Percentiles rank a stretch among this genome's conserved stretches.
phyloP scores from a whole-genome alignment of 2,888 invertebrate species.

The Lamellibrachia columna region DNA sequence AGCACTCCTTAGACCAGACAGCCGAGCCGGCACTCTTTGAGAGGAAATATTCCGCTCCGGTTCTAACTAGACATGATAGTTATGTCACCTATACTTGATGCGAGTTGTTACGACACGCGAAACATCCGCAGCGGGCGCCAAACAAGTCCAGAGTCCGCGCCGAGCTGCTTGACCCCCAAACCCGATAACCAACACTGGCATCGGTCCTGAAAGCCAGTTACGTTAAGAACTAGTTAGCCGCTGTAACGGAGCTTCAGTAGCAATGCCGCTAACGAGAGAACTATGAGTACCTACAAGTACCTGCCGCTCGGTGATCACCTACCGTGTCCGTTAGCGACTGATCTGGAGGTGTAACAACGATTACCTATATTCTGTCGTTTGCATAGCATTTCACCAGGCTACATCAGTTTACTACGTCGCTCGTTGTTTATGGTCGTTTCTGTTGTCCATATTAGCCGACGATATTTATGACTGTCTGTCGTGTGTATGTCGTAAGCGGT shows the following conservation, averaged over 20 bases:
- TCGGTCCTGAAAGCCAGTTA: not conserved
- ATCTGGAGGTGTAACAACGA: not conserved
- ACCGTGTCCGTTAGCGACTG: not conserved
- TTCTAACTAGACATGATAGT: too few relatives aligned
- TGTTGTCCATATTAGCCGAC: not conserved
- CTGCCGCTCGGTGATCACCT: not conserved
- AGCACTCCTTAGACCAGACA: too few relatives aligned
- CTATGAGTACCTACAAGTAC: not conserved
- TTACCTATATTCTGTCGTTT: not conserved
- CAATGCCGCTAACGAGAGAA: not conserved
- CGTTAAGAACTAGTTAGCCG: not conserved
- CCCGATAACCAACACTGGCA: not conserved
- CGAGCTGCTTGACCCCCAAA: not conserved
- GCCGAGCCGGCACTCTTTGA: too few relatives aligned
- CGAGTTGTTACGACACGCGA: not conserved
- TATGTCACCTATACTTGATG: not conserved
- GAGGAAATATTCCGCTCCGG: too few relatives aligned
- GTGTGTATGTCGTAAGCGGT: not conserved
- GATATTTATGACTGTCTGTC: not conserved
- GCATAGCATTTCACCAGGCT: not conserved
- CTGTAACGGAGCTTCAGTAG: not conserved
- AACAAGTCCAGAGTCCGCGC: not conserved
- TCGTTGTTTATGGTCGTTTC: not conserved
- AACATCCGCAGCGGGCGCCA: not conserved
- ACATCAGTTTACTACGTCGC: not conserved